Percentiles rank a stretch among this genome's conserved stretches.
Conservation (phyloP, 1,140 invertebrate species). For the Procambarus clarkii region DNA sequence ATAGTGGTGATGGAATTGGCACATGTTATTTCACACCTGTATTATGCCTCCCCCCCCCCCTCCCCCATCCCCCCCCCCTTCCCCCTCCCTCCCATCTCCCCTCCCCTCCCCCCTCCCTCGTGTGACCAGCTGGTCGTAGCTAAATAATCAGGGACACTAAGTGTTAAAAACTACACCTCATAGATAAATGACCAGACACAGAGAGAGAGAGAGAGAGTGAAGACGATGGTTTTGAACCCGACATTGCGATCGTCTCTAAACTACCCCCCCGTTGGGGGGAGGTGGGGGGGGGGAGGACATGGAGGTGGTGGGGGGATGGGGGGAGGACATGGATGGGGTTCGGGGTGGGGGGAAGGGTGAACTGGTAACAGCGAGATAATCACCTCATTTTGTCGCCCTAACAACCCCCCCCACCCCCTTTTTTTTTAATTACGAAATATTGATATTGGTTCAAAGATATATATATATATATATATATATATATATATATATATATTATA, state of each 20-base stretch:
- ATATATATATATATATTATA: constrained; percentile 2
- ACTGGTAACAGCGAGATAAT: neutral
- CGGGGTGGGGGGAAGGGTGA: too few relatives aligned
- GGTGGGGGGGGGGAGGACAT: too few relatives aligned
- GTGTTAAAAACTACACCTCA: neutral
- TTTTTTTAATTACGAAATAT: neutral
- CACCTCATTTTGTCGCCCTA: neutral
- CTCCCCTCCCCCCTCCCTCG: neutral
- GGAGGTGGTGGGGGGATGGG: too few relatives aligned
- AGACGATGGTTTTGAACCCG: neutral
- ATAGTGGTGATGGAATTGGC: neutral
- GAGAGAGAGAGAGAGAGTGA: neutral
- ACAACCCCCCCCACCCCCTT: too few relatives aligned
- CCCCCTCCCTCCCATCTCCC: neutral
- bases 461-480: neutral
- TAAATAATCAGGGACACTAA: constrained; percentile 1
- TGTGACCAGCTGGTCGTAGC: neutral
- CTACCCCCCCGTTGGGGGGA: neutral
- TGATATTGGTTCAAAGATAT: neutral
- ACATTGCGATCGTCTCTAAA: neutral
- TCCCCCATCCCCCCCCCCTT: neutral
- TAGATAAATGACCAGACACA: constrained; percentile 23
- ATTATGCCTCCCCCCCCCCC: neutral
- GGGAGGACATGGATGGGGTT: too few relatives aligned
- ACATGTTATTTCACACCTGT: constrained; percentile 41